Percentiles rank a stretch among this genome's conserved stretches.
phyloP scores from a whole-genome alignment of 2,888 invertebrate species.

The Drosophila diplacantha region DNA sequence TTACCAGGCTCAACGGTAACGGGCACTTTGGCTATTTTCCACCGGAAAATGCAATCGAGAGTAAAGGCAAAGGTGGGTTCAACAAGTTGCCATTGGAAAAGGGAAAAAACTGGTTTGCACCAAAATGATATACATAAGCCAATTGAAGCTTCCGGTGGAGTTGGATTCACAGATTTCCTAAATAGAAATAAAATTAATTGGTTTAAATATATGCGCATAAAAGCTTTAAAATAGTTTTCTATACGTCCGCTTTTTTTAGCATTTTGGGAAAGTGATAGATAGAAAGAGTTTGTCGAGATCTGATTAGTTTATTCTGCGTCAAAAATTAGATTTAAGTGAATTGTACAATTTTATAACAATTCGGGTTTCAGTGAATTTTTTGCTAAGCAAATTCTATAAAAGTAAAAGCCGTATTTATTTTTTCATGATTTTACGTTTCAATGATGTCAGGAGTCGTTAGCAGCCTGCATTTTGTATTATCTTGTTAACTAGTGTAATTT shows the following conservation, averaged over 20 bases:
- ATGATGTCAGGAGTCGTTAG: background rate
- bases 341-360: background rate
- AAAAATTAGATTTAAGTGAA: too few relatives aligned
- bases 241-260: too few relatives aligned
- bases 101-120: background rate
- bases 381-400: background rate
- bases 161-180: background rate
- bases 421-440: background rate
- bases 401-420: background rate
- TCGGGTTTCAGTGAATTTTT: background rate
- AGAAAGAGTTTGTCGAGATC: too few relatives aligned
- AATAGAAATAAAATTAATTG: background rate
- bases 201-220: too few relatives aligned
- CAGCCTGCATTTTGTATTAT: background rate
- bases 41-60: slow-evolving; percentile 11
- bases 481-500: slow-evolving; percentile 4
- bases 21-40: slow-evolving; percentile 7
- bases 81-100: slow-evolving; percentile 26
- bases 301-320: too few relatives aligned
- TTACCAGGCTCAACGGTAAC: slow-evolving; percentile 11
- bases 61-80: background rate
- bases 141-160: background rate
- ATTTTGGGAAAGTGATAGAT: too few relatives aligned
- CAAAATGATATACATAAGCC: rapidly evolving
- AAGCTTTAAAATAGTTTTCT: too few relatives aligned